phyloP scores from a whole-genome alignment of 2,113 vertebrate species.

The Athene noctua region DNA sequence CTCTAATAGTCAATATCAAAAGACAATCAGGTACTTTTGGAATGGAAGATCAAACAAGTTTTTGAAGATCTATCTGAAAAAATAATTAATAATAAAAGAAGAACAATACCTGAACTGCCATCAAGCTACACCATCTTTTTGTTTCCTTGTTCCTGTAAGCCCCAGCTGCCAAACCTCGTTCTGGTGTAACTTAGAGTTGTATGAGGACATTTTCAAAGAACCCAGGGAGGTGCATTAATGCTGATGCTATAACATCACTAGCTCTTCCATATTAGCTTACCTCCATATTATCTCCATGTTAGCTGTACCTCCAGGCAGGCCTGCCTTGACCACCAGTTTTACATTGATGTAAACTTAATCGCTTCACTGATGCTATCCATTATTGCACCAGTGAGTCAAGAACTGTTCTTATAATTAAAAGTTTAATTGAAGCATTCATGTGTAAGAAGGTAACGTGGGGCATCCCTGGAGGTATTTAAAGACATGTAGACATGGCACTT shows the following conservation, averaged over 20 bases:
- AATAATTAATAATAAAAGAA: background rate
- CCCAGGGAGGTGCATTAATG: background rate
- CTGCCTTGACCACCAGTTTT: background rate
- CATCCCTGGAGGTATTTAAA: background rate
- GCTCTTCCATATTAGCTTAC: background rate
- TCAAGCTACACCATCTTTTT: background rate
- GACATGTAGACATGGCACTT: rapidly evolving
- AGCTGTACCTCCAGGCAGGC: background rate
- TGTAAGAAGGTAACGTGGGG: rapidly evolving
- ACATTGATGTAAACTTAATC: background rate
- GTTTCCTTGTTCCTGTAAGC: background rate
- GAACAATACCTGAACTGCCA: background rate
- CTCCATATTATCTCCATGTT: background rate
- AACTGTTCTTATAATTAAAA: rapidly evolving
- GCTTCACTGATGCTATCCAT: background rate
- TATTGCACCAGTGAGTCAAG: background rate
- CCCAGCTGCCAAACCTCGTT: background rate
- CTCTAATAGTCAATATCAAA: background rate
- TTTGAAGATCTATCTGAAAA: background rate
- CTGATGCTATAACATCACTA: background rate
- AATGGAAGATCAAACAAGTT: background rate
- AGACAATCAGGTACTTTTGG: background rate
- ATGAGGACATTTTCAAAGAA: background rate
- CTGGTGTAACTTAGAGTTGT: background rate
- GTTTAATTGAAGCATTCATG: background rate